A percentile compares a stretch with the other conserved stretches of the same genome.
Evolutionary conservation across 2,888 invertebrate genomes (phyloP).

Genomic region (Synergus itoensis): DNA sequence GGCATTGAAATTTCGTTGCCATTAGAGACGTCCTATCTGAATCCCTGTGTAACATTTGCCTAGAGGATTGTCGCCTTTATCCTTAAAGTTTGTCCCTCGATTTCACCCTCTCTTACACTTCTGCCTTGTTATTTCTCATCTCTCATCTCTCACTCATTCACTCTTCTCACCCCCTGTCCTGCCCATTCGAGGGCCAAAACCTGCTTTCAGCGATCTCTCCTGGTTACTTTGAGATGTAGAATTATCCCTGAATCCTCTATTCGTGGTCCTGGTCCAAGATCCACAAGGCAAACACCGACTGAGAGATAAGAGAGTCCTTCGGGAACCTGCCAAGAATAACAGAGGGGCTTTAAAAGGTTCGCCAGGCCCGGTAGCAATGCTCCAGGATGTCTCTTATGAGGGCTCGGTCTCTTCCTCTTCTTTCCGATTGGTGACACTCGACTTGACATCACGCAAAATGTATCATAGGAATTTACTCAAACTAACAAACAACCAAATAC

Average conservation of each 20-base stretch:
- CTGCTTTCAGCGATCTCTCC: slow-evolving; percentile 46
- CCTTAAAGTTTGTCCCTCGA: slow-evolving; percentile 49
- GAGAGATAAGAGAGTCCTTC: slow-evolving; percentile 69
- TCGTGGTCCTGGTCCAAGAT: slow-evolving; percentile 63
- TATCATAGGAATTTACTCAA: neutral
- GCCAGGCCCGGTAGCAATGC: slow-evolving; percentile 47
- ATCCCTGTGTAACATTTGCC: slow-evolving; percentile 72
- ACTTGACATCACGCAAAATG: neutral
- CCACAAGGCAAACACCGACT: slow-evolving; percentile 69
- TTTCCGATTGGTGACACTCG: neutral
- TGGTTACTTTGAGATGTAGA: slow-evolving; percentile 48
- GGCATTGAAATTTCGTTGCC: slow-evolving; percentile 71
- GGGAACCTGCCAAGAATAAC: slow-evolving; percentile 70
- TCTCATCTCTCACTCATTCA: slow-evolving; percentile 44
- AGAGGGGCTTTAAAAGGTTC: slow-evolving; percentile 69
- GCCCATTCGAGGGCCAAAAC: slow-evolving; percentile 24
- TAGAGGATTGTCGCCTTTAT: slow-evolving; percentile 74
- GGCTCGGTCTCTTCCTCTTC: neutral
- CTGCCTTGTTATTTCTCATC: slow-evolving; percentile 58
- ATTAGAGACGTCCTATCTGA: slow-evolving; percentile 71
- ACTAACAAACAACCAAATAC: neutral
- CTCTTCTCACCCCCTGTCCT: slow-evolving; percentile 14
- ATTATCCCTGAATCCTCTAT: slow-evolving; percentile 49
- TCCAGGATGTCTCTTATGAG: slow-evolving; percentile 23
- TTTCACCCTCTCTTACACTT: slow-evolving; percentile 46